Conservation (phyloP, 2,113 vertebrate genomes). For the Bujurquina vittata region DNA sequence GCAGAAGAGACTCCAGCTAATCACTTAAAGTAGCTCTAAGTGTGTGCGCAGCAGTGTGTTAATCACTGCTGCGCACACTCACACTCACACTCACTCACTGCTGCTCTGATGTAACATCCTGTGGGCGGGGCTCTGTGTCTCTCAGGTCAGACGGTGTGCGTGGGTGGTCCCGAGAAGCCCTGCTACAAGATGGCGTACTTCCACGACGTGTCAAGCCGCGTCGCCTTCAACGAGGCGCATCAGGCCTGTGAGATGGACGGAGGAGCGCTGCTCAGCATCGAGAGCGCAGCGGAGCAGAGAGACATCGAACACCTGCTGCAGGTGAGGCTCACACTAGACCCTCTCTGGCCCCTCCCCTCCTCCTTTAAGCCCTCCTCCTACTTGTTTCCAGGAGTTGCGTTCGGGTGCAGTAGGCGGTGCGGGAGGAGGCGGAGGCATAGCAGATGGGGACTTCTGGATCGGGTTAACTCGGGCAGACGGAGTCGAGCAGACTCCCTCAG, state of each 20-base stretch:
- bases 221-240: slow-evolving; percentile 89
- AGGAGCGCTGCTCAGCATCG: slow-evolving; percentile 88
- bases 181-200: slow-evolving; percentile 98
- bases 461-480: slow-evolving; percentile 87
- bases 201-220: slow-evolving; percentile 89
- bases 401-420: slow-evolving; percentile 51
- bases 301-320: slow-evolving; percentile 86
- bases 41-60: slow-evolving; percentile 67
- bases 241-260: slow-evolving; percentile 89
- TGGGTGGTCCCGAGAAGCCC: slow-evolving; percentile 77
- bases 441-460: slow-evolving; percentile 98
- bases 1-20: slow-evolving; percentile 90
- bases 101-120: background rate
- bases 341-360: background rate
- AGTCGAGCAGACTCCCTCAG: slow-evolving; percentile 64
- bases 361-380: background rate
- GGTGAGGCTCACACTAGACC: slow-evolving; percentile 16
- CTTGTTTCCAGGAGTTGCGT: slow-evolving; percentile 41
- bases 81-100: background rate
- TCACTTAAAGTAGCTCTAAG: slow-evolving; percentile 92
- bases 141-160: slow-evolving; percentile 92
- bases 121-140: slow-evolving; percentile 22
- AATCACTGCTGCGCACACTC: slow-evolving; percentile 77
- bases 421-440: slow-evolving; percentile 69
- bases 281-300: slow-evolving; percentile 85